Percentiles rank a stretch among this genome's conserved stretches.
Conservation (phyloP, 2,888 invertebrate species). For the Eumacrocentrus americanus region DNA sequence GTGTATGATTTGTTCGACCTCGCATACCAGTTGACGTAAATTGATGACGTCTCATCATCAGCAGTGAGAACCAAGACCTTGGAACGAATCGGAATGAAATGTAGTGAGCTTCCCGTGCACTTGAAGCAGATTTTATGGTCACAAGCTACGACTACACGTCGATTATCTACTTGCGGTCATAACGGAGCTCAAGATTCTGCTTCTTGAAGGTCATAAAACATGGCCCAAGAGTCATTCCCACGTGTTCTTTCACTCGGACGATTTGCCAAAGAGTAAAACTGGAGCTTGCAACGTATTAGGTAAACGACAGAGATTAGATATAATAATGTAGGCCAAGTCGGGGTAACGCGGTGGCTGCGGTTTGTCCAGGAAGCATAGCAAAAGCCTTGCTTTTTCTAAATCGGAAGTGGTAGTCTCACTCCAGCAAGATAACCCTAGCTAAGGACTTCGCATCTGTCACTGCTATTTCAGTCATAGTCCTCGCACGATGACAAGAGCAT, state of each 20-base stretch:
- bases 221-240: background rate
- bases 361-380: constrained; percentile 6
- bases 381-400: background rate
- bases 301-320: constrained; percentile 1
- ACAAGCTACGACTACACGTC: background rate
- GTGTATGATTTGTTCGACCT: constrained; percentile 30
- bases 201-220: constrained; percentile 1
- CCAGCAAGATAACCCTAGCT: background rate
- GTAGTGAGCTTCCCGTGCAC: no score
- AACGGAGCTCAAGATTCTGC: background rate
- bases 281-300: background rate
- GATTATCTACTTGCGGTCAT: constrained; percentile 8
- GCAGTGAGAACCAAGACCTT: background rate
- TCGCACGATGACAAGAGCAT: background rate
- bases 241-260: background rate
- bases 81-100: background rate
- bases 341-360: constrained; percentile 19
- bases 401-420: background rate
- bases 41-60: constrained; percentile 28
- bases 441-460: background rate
- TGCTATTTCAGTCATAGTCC: background rate
- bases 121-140: background rate
- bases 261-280: background rate
- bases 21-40: constrained; percentile 37
- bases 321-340: background rate